Conservation (phyloP, 1,140 invertebrate species). For the Panagrolaimus sp. region DNA sequence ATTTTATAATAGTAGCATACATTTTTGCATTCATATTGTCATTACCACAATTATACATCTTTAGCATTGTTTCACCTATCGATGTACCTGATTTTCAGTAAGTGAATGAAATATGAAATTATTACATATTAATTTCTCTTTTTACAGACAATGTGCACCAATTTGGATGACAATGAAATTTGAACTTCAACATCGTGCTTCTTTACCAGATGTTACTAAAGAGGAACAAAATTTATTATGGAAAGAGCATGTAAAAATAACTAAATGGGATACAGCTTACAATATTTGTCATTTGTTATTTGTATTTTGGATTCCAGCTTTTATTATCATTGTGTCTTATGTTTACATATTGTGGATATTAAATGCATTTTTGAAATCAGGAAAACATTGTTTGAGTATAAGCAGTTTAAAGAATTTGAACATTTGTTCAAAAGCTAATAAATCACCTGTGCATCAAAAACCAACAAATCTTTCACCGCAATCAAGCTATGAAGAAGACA, state of each 20-base stretch:
- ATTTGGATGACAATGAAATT: conserved; percentile 38
- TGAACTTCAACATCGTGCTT: neutral
- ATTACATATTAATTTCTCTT: neutral
- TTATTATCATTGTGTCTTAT: conserved; percentile 46
- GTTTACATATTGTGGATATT: conserved; percentile 39
- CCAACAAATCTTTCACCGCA: no score
- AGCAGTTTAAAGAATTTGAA: no score
- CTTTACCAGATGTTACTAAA: neutral
- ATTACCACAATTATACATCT: conserved; percentile 55
- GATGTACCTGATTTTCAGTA: conserved; percentile 9
- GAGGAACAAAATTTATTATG: conserved; percentile 21
- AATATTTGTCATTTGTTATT: conserved; percentile 49
- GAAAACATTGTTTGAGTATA: no score
- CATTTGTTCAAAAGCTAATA: no score
- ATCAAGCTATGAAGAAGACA: no score
- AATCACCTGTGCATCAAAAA: no score
- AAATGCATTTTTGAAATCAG: conserved; percentile 28
- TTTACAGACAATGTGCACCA: conserved; percentile 30
- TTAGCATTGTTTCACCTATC: conserved; percentile 29
- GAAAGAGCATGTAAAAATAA: conserved; percentile 19
- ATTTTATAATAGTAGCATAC: conserved; percentile 45
- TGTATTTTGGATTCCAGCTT: conserved; percentile 53
- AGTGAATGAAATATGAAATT: neutral
- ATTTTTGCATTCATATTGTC: conserved; percentile 43
- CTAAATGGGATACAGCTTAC: conserved; percentile 43